A percentile compares a stretch with the other conserved stretches of the same genome.
phyloP scores from a whole-genome alignment of 1,140 invertebrate genomes.

The Bombyx mandarina region DNA sequence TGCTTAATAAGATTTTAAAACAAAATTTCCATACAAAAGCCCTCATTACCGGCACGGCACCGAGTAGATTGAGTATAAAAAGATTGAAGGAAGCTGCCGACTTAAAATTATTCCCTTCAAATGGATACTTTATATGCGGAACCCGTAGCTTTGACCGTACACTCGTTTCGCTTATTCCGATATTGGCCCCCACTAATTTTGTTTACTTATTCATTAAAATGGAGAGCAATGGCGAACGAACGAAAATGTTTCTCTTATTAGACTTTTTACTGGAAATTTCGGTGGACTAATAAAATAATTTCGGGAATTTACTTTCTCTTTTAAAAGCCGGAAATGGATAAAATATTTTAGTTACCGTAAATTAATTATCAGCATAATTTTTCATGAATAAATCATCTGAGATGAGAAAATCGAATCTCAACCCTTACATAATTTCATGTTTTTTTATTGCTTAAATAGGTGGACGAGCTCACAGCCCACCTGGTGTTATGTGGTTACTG shows the following conservation, averaged over 20 bases:
- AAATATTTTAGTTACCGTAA: background rate
- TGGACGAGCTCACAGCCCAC: too few relatives aligned
- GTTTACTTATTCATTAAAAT: constrained; percentile 67
- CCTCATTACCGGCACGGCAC: constrained; percentile 20
- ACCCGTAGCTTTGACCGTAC: constrained; percentile 38
- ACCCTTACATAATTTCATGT: too few relatives aligned
- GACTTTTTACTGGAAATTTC: constrained; percentile 38
- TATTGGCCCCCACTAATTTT: constrained; percentile 62
- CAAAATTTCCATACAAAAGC: too few relatives aligned
- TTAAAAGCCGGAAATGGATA: background rate
- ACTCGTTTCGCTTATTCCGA: constrained; percentile 54
- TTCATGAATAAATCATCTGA: too few relatives aligned
- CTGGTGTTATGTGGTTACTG: too few relatives aligned
- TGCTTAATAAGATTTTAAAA: too few relatives aligned
- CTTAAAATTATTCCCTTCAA: constrained; percentile 48
- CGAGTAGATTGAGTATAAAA: constrained; percentile 28
- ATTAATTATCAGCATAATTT: too few relatives aligned
- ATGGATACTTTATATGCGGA: constrained; percentile 55
- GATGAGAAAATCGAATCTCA: too few relatives aligned
- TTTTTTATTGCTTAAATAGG: too few relatives aligned
- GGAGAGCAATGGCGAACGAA: constrained; percentile 35
- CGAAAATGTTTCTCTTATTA: constrained; percentile 37
- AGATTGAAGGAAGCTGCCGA: constrained; percentile 20
- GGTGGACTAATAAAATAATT: constrained; percentile 10
- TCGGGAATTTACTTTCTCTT: background rate